Evolutionary conservation across 2,113 vertebrate genomes (phyloP).

Genomic region (Myiagra hebetior): DNA sequence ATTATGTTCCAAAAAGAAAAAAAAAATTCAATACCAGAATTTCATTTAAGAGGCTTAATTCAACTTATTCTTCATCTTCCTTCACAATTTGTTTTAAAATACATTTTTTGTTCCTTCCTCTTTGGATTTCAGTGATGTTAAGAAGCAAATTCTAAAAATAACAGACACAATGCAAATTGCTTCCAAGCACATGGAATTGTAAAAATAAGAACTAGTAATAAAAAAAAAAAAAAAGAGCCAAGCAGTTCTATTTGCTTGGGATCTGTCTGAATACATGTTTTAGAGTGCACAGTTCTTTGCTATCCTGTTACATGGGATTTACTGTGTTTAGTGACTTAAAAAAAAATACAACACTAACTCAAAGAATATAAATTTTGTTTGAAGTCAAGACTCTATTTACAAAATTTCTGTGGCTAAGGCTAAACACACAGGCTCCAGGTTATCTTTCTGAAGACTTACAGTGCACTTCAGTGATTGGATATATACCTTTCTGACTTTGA

Average conservation of each 20-base stretch:
- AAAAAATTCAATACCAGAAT: not conserved
- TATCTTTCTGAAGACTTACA: not conserved
- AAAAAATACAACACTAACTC: not conserved
- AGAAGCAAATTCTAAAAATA: not conserved
- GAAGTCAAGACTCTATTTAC: not conserved
- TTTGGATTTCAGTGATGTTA: not conserved
- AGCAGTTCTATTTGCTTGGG: not conserved
- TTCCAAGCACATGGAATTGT: not conserved
- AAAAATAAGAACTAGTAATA: not conserved
- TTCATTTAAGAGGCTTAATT: constrained; percentile 1
- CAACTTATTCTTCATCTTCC: not conserved
- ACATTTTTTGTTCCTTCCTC: not conserved
- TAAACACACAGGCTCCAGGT: not conserved
- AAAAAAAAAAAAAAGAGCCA: not conserved
- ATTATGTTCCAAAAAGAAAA: not conserved
- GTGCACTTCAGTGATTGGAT: not conserved
- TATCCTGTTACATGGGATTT: not conserved
- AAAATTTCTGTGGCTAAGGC: not conserved
- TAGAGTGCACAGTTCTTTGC: not conserved
- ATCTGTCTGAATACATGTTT: not conserved
- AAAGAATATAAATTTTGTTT: not conserved
- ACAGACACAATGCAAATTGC: not conserved
- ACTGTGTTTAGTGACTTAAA: not conserved
- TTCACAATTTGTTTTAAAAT: not conserved
- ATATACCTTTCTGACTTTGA: not conserved